phyloP scores from a whole-genome alignment of 2,888 invertebrate species.

The Callinectes sapidus region DNA sequence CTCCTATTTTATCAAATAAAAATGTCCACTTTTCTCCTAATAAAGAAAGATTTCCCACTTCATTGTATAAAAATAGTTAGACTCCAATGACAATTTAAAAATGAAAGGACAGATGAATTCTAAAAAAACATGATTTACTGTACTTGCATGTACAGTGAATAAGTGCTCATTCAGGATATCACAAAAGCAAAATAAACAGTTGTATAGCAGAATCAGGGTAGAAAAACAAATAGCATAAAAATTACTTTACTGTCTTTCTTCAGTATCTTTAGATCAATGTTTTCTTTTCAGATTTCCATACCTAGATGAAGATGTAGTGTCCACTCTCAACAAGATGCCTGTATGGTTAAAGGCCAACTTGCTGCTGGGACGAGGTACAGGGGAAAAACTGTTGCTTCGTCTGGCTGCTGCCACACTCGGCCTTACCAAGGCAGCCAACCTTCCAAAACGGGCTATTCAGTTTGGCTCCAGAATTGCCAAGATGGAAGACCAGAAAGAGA shows the following conservation, averaged over 20 bases:
- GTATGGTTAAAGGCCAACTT: conserved; percentile 77
- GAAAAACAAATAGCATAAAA: too few species aligned
- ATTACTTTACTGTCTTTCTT: background rate
- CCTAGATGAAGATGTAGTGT: conserved; percentile 80
- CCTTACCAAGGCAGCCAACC: conserved; percentile 75
- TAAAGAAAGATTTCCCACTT: too few species aligned
- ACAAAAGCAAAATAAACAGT: too few species aligned
- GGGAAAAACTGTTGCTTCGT: conserved; percentile 94
- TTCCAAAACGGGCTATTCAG: conserved; percentile 96
- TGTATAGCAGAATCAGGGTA: too few species aligned
- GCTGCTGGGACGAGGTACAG: conserved; percentile 85
- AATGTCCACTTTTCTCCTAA: too few species aligned
- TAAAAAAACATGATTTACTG: too few species aligned
- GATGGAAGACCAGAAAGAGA: conserved; percentile 86
- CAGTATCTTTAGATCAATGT: background rate
- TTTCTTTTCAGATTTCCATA: conserved; percentile 80
- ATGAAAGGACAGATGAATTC: too few species aligned
- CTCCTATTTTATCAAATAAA: too few species aligned
- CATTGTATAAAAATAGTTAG: too few species aligned
- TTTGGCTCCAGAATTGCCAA: conserved; percentile 95
- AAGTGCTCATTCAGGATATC: too few species aligned
- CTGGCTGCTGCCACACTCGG: conserved; percentile 76
- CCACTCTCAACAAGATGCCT: conserved; percentile 77
- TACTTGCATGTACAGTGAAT: too few species aligned
- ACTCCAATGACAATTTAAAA: too few species aligned